A percentile compares a stretch with the other conserved stretches of the same genome.
Evolutionary conservation across 2,888 invertebrate genomes (phyloP).

Genomic region (Scaptodrosophila latifasciaeformis): DNA sequence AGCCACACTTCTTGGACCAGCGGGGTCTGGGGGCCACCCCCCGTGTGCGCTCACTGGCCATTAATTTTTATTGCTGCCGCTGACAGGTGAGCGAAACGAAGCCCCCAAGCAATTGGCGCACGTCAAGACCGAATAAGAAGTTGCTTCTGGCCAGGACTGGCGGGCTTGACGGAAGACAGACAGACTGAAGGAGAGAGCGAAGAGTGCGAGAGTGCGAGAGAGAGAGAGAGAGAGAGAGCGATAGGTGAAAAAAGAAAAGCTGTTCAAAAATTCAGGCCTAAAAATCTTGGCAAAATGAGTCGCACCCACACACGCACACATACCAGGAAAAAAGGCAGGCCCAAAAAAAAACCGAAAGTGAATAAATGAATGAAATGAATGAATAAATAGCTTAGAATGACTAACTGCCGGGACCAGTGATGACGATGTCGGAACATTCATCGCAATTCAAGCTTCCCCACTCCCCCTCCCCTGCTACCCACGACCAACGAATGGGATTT

Average conservation of each 20-base stretch:
- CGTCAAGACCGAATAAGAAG: neutral
- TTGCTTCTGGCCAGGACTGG: neutral
- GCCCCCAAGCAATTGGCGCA: neutral
- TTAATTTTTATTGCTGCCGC: conserved; percentile 18
- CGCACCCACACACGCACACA: conserved; percentile 35
- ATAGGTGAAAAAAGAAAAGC: too few relatives aligned
- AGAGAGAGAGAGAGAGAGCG: too few relatives aligned
- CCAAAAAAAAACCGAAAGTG: conserved; percentile 19
- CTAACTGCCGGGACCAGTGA: conserved; percentile 43
- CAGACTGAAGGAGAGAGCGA: conserved; percentile 20
- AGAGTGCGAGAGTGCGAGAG: too few relatives aligned
- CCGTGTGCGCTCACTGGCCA: too few relatives aligned
- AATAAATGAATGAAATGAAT: conserved; percentile 65
- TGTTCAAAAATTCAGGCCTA: conserved; percentile 47
- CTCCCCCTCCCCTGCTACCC: conserved; percentile 33
- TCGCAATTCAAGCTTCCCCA: conserved; percentile 1
- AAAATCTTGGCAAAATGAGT: conserved; percentile 43
- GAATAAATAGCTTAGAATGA: conserved; percentile 64
- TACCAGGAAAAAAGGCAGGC: neutral
- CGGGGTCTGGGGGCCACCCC: too few relatives aligned
- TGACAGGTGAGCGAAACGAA: conserved; percentile 35
- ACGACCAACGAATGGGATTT: too few relatives aligned
- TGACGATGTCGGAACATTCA: too few relatives aligned
- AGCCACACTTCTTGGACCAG: too few relatives aligned
- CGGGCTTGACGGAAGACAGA: conserved; percentile 30